These are phyloP conservation scores for Samia ricini DNA, from an alignment of 1,140 invertebrate species.

Conservation along the genomic window DNA sequence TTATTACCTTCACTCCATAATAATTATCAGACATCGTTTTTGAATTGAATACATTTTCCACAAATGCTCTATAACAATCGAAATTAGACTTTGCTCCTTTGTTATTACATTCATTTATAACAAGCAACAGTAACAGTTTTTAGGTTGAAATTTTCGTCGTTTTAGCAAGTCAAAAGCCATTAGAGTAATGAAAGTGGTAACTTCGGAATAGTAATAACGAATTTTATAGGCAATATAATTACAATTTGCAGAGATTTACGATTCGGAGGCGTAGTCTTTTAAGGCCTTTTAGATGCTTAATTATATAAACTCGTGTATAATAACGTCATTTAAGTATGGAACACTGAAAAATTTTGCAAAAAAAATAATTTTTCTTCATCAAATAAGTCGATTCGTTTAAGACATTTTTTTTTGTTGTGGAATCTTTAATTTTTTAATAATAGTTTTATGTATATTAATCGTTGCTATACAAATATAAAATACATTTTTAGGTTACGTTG, in stretches of 20 bases:
- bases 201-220: constrained; percentile 49
- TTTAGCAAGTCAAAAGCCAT: constrained; percentile 42
- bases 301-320: constrained; percentile 6
- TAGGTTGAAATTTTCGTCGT: background rate
- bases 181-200: constrained; percentile 45
- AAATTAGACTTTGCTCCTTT: constrained; percentile 1
- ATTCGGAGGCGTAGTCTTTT: constrained; percentile 5
- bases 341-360: too few species aligned
- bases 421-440: constrained; percentile 1
- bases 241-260: constrained; percentile 19
- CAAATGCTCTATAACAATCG: background rate
- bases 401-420: constrained; percentile 12
- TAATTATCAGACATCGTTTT: background rate
- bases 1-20: constrained; percentile 12
- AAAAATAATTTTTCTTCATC: too few species aligned
- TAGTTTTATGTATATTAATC: background rate
- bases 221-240: constrained; percentile 46
- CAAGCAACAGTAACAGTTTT: background rate
- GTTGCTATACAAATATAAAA: background rate
- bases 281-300: constrained; percentile 4
- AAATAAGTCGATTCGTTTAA: too few species aligned
- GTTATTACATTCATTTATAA: constrained; percentile 6
- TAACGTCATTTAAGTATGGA: too few species aligned
- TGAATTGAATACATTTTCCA: background rate
- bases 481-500: too few species aligned